Base-by-base conservation (phyloP, 1,140 invertebrate species). In the Reticulitermes speratus region DNA sequence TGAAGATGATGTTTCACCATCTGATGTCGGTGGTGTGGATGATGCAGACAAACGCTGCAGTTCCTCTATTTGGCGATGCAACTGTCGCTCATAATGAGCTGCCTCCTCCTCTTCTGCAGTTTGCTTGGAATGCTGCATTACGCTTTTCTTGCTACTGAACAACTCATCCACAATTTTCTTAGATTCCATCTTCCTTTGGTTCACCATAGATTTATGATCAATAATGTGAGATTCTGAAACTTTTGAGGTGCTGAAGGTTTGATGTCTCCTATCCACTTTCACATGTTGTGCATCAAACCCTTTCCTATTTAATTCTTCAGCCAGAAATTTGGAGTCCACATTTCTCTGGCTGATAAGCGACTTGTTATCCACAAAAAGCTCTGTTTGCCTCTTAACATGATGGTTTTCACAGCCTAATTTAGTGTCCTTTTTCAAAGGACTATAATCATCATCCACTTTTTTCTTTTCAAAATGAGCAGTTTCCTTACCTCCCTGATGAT, bases 1-100 rank as follows among this genome's bases (percentile, higher is more conserved):
- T 82, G 89, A 89, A 32, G 88, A 89, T 2, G 93, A 94, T 88
- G 92, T 93, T 88, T 94, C 93, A 19, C 93, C 93, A 88, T 94
- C 93, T 84, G 91, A 93, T 0, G 92, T 84, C 25, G 84, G 84
- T 32, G 84, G 84, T 32, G 84, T 84, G 11, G 65, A 25, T 32
- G 84, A 84, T 6, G 84, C 38, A 75, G 65, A 75, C n/a, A 75
- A 75, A n/a, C 65, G 65, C 65, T 75, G 65, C 48, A 84, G 45
- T 19, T 84, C 84, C 30, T 84, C 84, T 65, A 84, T 52, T 48
- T 84, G 84, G 30, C 84, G 44, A 38, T 84, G 84, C 84, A 84
- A 45, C 84, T 45, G 48, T 30, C 52, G n/a, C 84, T 84, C 84
- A n/a, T 84, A 84, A 1, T 75, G 65, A 75, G 65, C 65, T 9